Evolutionary conservation across 1,140 invertebrate genomes (phyloP), one percentile per base, ranked within the genome.

Genomic region (Hycleus cichorii): DNA sequence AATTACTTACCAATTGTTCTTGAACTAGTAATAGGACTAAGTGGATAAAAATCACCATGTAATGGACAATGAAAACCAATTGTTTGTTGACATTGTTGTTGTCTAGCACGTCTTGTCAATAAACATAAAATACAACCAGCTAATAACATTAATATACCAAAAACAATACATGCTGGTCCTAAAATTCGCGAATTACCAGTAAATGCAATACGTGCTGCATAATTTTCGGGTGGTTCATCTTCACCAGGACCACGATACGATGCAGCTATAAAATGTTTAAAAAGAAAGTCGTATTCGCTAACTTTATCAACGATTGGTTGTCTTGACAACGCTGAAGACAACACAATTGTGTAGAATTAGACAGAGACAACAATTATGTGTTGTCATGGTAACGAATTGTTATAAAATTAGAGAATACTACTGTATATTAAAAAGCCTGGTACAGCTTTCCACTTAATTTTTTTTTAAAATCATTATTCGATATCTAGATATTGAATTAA

Each of bases 31-130:
- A 83, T 78, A 11, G 84, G 83, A 72, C 83, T 85, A 10, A 85
- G 67, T 2, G 86, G 86, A 67, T 86, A 89, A 72, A 89, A 89
- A 72, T 88, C 86, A 0, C 86, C 86, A 64, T 89, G 86, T 18
- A 89, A 77, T 10, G 86, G 86, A 73, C 86, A 89, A 72, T 87
- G 85, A 73, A 87, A 89, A 48, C 85, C 85, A 47, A 88, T 78
- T 12, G 84, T 76, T 45, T 84, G 79, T 45, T 84, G 78, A 18
- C 18, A 18, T 65, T 86, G 82, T n/a, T 81, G 77, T 40, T 78
- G 76, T 56, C 85, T 77, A 0, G 85, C 85, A 6, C 84, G 75
- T 39, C 82, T 75, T 60, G 84, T 85, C 47, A 88, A 69, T 59
- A 83, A 77, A 72, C 84, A 87, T 8, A 88, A 70, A 0, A 83